Evolutionary conservation across 1,140 invertebrate species (phyloP).

Genomic region (Ptiloglossa arizonensis): DNA sequence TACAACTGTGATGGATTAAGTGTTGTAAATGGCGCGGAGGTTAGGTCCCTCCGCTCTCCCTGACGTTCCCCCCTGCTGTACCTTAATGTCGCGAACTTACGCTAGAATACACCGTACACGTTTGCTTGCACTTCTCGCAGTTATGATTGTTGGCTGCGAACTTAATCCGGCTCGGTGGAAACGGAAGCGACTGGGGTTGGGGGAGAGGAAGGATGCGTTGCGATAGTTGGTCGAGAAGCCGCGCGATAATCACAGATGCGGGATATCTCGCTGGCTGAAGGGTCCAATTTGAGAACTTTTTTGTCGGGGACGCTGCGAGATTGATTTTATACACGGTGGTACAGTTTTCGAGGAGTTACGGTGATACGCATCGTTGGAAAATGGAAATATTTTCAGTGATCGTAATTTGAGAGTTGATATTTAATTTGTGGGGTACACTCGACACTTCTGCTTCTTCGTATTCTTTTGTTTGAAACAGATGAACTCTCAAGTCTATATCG

Average conservation of each 20-base stretch:
- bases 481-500: too few relatives aligned
- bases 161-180: conserved; percentile 6
- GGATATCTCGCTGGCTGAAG: neutral
- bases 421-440: too few relatives aligned
- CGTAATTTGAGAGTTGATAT: too few relatives aligned
- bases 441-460: too few relatives aligned
- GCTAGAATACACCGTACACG: neutral
- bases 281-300: neutral
- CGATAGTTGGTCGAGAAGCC: neutral
- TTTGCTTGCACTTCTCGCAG: neutral
- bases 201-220: neutral
- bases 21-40: conserved; percentile 29
- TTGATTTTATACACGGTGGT: too few relatives aligned
- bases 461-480: too few relatives aligned
- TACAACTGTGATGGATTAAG: conserved; percentile 44
- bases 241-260: neutral
- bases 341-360: too few relatives aligned
- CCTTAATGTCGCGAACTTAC: conserved; percentile 13
- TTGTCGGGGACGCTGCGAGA: too few relatives aligned
- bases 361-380: too few relatives aligned
- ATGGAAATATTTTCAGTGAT: too few relatives aligned
- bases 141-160: conserved; percentile 21
- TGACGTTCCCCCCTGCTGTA: too few relatives aligned
- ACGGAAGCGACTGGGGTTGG: neutral
- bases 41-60: too few relatives aligned